Conservation (phyloP, 2,888 invertebrate genomes). For the Anoplius nigerrimus region DNA sequence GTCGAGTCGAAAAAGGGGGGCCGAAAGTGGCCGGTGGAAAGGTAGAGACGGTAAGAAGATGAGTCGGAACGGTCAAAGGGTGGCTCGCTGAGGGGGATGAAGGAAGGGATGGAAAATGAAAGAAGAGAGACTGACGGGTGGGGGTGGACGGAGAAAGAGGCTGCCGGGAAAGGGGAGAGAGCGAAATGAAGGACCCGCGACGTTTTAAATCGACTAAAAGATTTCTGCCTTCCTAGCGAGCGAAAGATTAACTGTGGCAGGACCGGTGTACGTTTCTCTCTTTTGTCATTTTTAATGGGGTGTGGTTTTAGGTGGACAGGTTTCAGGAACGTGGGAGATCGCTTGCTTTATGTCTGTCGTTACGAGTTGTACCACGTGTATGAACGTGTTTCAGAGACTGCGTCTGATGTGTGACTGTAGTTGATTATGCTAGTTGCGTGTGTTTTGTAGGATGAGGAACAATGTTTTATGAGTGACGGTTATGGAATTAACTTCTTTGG, state of each 20-base stretch:
- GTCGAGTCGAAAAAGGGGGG: not conserved
- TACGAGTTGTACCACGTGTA: too few relatives aligned
- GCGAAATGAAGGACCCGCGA: conserved; percentile 10
- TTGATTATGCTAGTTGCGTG: too few relatives aligned
- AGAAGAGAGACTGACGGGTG: conserved; percentile 11
- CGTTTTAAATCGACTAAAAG: conserved; percentile 33
- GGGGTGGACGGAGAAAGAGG: not conserved
- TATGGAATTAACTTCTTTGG: too few relatives aligned
- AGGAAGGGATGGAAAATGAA: not conserved
- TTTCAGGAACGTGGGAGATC: too few relatives aligned
- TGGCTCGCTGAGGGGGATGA: not conserved
- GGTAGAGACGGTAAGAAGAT: conserved; percentile 36
- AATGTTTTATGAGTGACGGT: too few relatives aligned
- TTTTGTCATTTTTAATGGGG: too few relatives aligned
- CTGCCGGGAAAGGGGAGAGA: not conserved
- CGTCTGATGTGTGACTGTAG: too few relatives aligned
- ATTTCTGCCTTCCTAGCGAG: conserved; percentile 16
- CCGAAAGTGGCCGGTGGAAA: conserved; percentile 8
- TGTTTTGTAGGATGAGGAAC: too few relatives aligned
- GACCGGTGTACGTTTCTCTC: too few relatives aligned
- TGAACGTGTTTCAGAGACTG: too few relatives aligned
- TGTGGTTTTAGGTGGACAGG: too few relatives aligned
- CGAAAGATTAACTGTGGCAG: not conserved
- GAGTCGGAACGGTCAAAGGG: conserved; percentile 18
- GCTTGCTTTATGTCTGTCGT: too few relatives aligned